Evolutionary conservation across 2,797 vertebrate species (phyloP), one percentile per base, ranked within the genome.

Genomic region (Choloepus didactylus): DNA sequence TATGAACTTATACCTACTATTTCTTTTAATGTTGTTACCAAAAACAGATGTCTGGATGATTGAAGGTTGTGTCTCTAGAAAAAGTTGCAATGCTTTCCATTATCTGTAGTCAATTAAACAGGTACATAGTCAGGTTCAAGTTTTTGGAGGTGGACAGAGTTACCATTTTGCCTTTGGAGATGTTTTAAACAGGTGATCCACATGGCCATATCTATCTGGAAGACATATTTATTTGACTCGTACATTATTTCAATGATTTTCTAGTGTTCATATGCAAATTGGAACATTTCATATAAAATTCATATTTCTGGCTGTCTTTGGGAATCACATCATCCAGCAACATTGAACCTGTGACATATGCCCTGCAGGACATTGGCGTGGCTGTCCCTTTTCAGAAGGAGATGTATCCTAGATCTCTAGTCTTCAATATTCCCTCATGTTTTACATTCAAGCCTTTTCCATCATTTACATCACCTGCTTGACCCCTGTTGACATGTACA

Each of bases 211-310:
- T 10, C 18, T 54, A 80, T 27, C 19, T n/a, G 59, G 64, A n/a
- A 72, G 21, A 80, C 31, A 80, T 27, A 84, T 41, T 75, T 77
- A 89, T 88, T 56, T 92, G 82, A 87, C 19, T 76, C 54, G 91
- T 12, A 49, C 44, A 31, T 70, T 75, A 92, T 77, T 90, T 62
- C 87, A 87, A 80, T 85, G n/a, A 31, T 38, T 75, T 87, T 87
- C 89, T 31, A 54, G 10, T 44, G 35, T 29, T 77, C 3, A 31
- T 60, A 82, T 70, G 44, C 14, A 91, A 82, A 93, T 72, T 66
- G 41, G 60, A 19, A 95, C 82, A 91, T 86, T 56, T 66, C 1
- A 41, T 35, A 70, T 59, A 70, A 93, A 81, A 60, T 73, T 66
- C n/a, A 15, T 79, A 41, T 82, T 82, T 82, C 38, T 84, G 75